Base-by-base conservation (phyloP, 2,113 vertebrate species). In the Microcebus murinus region DNA sequence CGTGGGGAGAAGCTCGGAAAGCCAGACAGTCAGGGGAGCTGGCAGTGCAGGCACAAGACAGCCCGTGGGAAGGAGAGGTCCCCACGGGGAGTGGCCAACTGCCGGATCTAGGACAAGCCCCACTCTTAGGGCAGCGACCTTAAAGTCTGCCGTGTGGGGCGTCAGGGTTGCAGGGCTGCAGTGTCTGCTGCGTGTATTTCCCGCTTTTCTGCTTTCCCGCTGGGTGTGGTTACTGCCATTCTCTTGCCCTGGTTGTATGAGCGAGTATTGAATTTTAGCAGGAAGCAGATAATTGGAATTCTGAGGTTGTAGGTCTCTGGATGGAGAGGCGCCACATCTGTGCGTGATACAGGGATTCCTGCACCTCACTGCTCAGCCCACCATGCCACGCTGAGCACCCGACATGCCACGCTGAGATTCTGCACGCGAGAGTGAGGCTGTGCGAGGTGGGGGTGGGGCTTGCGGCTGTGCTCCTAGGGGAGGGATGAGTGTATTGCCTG, bases 381-480 rank as follows among this genome's bases (percentile, higher is more conserved):
- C 1, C 45, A 45, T 45, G 6, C 45, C 45, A 45, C 45, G 7
- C 45, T 45, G 45, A 45, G 45, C 45, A 45, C 45, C 45, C 45
- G 1, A 45, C 45, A 45, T 8, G 7, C 45, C 45, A 45, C 45
- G 45, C 45, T 45, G 45, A 45, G 45, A 45, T 45, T 12, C 48
- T 39, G 39, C 20, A 7, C 48, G 36, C 5, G 31, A n/a, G 29
- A 2, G 1, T 0, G 3, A 29, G 3, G 12, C 39, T 25, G 14
- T 42, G 6, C 25, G 48, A 20, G 17, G 55, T 15, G 27, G 29
- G 52, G 48, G 48, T 48, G 48, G 17, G 55, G 1, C 17, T 0
- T 8, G 8, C n/a, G 65, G 11, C 52, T 34, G 59, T 1, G 0
- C 12, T n/a, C 34, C 34, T 45, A n/a, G 52, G 31, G 39, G 50